A percentile compares a stretch with the other conserved stretches of the same genome.
These are phyloP conservation scores for Coelopa frigida DNA, from an alignment of 1,140 invertebrate species.

Conservation along the genomic window DNA sequence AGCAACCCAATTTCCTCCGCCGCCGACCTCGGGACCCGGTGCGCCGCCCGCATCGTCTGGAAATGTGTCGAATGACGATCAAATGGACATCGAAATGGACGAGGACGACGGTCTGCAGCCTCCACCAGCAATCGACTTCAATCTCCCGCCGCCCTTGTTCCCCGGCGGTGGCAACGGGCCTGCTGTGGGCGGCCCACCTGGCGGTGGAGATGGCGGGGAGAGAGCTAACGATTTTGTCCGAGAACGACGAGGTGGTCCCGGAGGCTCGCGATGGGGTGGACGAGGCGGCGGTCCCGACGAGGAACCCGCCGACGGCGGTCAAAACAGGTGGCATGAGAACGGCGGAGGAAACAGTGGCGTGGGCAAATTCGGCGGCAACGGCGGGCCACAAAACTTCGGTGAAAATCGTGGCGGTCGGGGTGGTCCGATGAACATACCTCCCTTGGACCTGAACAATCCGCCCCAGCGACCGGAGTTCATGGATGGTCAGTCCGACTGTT, in stretches of 20 bases:
- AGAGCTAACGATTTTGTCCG: background rate
- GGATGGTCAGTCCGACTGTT: conserved; percentile 17
- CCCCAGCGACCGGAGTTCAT: conserved; percentile 16
- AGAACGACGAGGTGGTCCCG: too few relatives aligned
- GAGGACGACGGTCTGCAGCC: conserved; percentile 45
- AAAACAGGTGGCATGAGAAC: conserved; percentile 23
- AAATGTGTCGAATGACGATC: conserved; percentile 50
- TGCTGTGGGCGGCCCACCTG: too few relatives aligned
- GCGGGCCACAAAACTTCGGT: conserved; percentile 9
- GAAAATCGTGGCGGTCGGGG: conserved; percentile 12
- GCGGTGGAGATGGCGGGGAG: too few relatives aligned
- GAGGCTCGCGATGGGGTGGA: conserved; percentile 30
- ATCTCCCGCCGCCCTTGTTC: conserved; percentile 31
- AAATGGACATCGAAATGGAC: conserved; percentile 59
- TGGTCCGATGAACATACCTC: conserved; percentile 13
- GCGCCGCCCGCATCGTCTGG: conserved; percentile 10
- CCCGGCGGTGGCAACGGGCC: too few relatives aligned
- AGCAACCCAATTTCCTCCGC: conserved; percentile 46
- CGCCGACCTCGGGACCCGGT: conserved; percentile 27
- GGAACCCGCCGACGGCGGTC: conserved; percentile 20
- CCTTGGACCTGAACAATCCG: conserved; percentile 9
- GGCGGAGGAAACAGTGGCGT: conserved; percentile 20
- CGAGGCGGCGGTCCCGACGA: conserved; percentile 27
- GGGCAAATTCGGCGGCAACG: background rate
- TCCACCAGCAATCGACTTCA: conserved; percentile 24